Conservation (phyloP, 1,140 invertebrate genomes). For the Chlorops oryzae region DNA sequence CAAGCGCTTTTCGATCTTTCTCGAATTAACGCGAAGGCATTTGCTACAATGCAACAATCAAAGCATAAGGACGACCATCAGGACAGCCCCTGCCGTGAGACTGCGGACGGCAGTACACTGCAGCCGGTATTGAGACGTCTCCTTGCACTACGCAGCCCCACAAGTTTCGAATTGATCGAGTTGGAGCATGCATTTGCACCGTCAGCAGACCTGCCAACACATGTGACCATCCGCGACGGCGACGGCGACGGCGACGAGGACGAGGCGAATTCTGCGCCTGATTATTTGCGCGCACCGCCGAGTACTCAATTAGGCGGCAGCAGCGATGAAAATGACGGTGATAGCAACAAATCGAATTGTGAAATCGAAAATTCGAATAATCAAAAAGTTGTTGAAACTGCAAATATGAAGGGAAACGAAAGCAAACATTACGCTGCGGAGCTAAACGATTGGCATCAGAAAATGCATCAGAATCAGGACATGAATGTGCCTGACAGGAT, state of each 20-base stretch:
- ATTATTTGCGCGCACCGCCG: neutral
- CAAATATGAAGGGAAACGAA: neutral
- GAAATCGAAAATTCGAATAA: no score
- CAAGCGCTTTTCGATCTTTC: constrained; percentile 31
- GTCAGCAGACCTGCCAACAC: neutral
- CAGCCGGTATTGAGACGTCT: constrained; percentile 21
- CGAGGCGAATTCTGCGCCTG: neutral
- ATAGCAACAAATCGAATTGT: no score
- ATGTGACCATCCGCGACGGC: constrained; percentile 2
- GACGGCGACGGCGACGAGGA: neutral
- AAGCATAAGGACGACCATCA: no score
- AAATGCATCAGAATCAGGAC: neutral
- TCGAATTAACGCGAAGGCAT: no score
- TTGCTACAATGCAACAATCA: no score
- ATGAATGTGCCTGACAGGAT: neutral
- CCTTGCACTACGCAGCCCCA: no score
- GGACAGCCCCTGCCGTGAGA: neutral
- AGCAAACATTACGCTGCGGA: neutral
- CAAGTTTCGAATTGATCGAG: neutral
- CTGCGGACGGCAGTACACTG: constrained; percentile 4
- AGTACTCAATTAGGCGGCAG: neutral
- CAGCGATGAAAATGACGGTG: no score
- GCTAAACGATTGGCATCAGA: neutral
- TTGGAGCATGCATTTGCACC: constrained; percentile 2
- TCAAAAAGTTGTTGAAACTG: no score